Evolutionary conservation across 2,113 vertebrate genomes (phyloP), one percentile per base, ranked within the genome.

Genomic region (Podarcis cretensis): DNA sequence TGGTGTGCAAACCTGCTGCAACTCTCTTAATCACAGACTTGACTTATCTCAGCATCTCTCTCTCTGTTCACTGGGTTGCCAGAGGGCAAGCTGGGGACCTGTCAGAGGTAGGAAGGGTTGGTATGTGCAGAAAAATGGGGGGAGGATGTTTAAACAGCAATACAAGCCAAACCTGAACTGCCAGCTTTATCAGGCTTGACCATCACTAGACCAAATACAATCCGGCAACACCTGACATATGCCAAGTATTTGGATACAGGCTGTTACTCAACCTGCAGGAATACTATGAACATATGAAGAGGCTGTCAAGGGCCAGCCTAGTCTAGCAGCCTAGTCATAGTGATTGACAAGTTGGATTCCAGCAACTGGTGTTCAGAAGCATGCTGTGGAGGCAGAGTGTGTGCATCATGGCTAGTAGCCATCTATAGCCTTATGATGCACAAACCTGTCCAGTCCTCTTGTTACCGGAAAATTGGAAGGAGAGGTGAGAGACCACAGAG

Each of bases 1-100:
- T 94, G 0, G 83, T 92, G 93, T 94, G 0, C 12, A 87, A 35
- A 35, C 57, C 85, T 91, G 87, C 27, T 85, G 43, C 83, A 75
- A 83, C 77, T 83, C 84, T 93, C 63, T 0, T 0, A 43, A 71
- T 89, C 40, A 84, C n/a, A 32, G 54, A 65, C 76, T 1, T 68
- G 82, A 59, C 13, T 6, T 32, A 59, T 37, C 5, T 59, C 23
- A 59, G 25, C n/a, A 27, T 66, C 66, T 25, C 0, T 87, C 54
- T 87, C 54, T 87, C 54, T 30, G 25, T 63, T 37, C 1, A 18
- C 25, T 71, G 2, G 48, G 9, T 54, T 87, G 86, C 23, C 7
- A 20, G 21, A 20, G 66, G 48, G 13, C 35, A 68, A 9, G 35
- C 25, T 3, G 3, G 9, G 27, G 32, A 37, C 48, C 13, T 63